Evolutionary conservation across 2,113 vertebrate species (phyloP).

Genomic region (Sigmodon hispidus): DNA sequence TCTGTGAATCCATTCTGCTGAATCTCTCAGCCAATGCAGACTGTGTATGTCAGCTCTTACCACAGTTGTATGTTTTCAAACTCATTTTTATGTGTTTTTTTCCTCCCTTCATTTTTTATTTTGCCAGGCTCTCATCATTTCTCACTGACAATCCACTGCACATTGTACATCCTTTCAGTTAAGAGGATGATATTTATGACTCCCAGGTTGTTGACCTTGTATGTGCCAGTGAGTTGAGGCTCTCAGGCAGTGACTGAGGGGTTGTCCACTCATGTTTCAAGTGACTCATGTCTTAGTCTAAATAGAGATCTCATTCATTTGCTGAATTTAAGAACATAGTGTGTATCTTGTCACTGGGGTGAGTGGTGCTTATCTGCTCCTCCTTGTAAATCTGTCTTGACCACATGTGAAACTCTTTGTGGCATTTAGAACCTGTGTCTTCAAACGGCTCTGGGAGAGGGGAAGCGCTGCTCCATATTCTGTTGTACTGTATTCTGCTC

Average conservation of each 20-base stretch:
- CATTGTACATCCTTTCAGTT: background rate
- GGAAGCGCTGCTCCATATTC: rapidly evolving
- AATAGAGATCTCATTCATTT: background rate
- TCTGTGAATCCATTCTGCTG: background rate
- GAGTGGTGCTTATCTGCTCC: background rate
- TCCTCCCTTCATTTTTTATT: background rate
- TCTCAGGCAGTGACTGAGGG: background rate
- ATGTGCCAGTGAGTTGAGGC: background rate
- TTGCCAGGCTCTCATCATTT: background rate
- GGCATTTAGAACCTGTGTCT: background rate
- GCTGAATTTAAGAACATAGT: background rate
- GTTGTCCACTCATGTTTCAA: background rate
- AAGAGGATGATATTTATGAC: background rate
- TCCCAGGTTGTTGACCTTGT: background rate
- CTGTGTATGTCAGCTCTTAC: background rate
- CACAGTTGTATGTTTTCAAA: background rate
- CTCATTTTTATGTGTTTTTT: background rate
- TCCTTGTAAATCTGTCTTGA: background rate
- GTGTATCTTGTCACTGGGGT: background rate
- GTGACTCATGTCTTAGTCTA: background rate
- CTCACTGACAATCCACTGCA: background rate
- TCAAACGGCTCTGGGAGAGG: background rate
- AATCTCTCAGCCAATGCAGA: background rate
- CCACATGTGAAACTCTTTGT: background rate
- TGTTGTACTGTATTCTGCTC: background rate